Evolutionary conservation across 2,888 invertebrate genomes (phyloP), one percentile per base, ranked within the genome.

Genomic region (Amphimallon solstitiale): DNA sequence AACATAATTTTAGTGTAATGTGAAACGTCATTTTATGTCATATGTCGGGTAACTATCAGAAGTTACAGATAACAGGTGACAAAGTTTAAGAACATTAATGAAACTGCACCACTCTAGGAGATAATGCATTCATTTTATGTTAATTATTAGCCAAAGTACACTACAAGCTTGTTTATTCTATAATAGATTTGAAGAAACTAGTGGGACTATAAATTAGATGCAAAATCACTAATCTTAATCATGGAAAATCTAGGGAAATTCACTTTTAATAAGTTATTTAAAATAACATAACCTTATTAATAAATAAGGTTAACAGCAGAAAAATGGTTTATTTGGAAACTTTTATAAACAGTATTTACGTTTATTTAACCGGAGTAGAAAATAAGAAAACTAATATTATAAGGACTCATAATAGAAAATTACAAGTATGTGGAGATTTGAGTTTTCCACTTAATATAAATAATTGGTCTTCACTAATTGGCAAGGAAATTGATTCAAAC

Each of bases 361-460:
- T 9, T 45, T 64, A 65, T 61, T 70, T 75, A 67, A 72, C 68
- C 4, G 62, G 66, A 17, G 67, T 43, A 19, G 60, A 65, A 15
- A 63, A 45, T 9, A 38, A 35, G 10, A 54, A 60, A 10, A 61
- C 51, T n/a, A 61, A 60, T 15, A 75, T 85, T 29, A 81, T 91
- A 37, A 88, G 88, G 79, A 85, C 85, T 74, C 89, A 90, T 74
- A 84, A 80, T 0, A 86, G 86, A 70, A 86, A 87, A 71, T 79
- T 90, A 4, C 76, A 82, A 62, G 77, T 78, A 37, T 79, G 84
- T 45, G 92, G 91, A 6, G 92, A 92, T 69, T 80, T 90, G 2
- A 89, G 88, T 81, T 89, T 91, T 79, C 86, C 88, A 7, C 79
- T 84, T 64, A 83, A 83, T 51, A 73, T 85, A 17, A 82, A 85